A percentile compares a stretch with the other conserved stretches of the same genome.
These are phyloP conservation scores for Ormia ochracea DNA, from an alignment of 2,888 invertebrate species.

Conservation along the genomic window DNA sequence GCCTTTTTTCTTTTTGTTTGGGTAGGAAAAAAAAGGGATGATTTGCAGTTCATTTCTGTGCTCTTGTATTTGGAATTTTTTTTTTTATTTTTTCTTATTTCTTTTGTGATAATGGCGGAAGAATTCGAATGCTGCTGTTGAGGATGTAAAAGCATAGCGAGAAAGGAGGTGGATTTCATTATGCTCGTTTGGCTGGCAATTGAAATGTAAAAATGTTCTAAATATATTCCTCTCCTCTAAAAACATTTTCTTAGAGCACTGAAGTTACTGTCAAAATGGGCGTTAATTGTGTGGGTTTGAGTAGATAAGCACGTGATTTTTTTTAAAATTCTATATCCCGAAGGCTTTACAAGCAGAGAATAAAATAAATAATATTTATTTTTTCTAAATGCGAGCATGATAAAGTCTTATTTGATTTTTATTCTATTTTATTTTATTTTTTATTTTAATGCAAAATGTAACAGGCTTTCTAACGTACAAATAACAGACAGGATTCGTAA, in stretches of 20 bases:
- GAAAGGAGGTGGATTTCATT: constrained; percentile 17
- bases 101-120: neutral
- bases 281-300: constrained; percentile 73
- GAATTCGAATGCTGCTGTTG: neutral
- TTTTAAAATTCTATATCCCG: constrained; percentile 69
- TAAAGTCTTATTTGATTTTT: constrained; percentile 9
- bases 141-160: neutral
- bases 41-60: constrained; percentile 24
- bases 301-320: constrained; percentile 74
- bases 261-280: constrained; percentile 68
- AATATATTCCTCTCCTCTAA: constrained; percentile 9
- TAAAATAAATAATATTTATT: constrained; percentile 48
- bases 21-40: constrained; percentile 45
- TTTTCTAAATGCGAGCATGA: constrained; percentile 16
- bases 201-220: constrained; percentile 55
- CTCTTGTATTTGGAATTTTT: too few relatives aligned
- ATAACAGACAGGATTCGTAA: constrained; percentile 33
- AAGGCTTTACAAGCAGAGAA: constrained; percentile 60
- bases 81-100: neutral
- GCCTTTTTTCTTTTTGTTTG: neutral
- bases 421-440: neutral
- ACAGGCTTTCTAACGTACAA: constrained; percentile 21
- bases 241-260: constrained; percentile 33
- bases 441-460: constrained; percentile 11
- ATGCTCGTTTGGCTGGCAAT: constrained; percentile 57